A percentile compares a stretch with the other conserved stretches of the same genome.
Evolutionary conservation across 2,888 invertebrate species (phyloP).

Genomic region (Drosophila siamana): DNA sequence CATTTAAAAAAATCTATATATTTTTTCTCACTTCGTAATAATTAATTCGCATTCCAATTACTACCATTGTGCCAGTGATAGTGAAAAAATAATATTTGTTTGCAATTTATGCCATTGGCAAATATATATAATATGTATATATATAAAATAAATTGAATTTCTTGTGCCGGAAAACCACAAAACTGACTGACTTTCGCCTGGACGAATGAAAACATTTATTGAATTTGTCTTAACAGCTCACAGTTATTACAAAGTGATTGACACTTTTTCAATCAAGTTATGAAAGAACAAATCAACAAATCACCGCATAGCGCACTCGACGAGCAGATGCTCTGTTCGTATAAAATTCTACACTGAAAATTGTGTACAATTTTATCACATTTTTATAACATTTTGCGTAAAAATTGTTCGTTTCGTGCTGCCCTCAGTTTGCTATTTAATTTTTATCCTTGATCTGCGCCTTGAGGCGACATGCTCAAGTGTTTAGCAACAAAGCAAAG

Average conservation of each 20-base stretch:
- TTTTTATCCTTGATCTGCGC: conserved; percentile 67
- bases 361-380: background rate
- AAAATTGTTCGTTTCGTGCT: background rate
- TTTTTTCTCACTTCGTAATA: background rate
- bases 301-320: background rate
- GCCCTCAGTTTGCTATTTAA: conserved; percentile 20
- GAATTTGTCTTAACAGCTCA: conserved; percentile 39
- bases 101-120: background rate
- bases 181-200: conserved; percentile 42
- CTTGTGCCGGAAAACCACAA: conserved; percentile 1
- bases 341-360: background rate
- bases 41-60: conserved; percentile 1
- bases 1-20: background rate
- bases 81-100: background rate
- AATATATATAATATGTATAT: background rate
- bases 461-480: conserved; percentile 47
- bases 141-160: conserved; percentile 1
- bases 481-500: conserved; percentile 57
- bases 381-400: background rate
- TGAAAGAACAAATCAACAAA: conserved; percentile 1
- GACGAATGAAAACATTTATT: conserved; percentile 64
- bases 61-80: background rate
- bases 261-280: conserved; percentile 15
- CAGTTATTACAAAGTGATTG: conserved; percentile 43
- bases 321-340: background rate